Evolutionary conservation across 2,888 invertebrate species (phyloP), one percentile per base, ranked within the genome.

Genomic region (Cartodere bifasciata): DNA sequence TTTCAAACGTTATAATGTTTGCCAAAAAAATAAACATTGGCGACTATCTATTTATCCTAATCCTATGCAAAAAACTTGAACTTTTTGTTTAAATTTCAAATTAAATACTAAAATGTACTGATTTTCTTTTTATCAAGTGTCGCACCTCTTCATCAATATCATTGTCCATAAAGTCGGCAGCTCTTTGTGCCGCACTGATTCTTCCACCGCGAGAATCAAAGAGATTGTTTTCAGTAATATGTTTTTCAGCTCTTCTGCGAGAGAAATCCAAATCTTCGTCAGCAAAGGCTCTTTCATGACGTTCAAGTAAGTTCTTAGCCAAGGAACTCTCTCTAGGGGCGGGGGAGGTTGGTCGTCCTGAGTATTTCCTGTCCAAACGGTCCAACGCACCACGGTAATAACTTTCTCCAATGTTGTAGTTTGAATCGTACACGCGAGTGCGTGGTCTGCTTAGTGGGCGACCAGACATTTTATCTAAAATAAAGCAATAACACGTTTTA

Each of bases 351-450:
- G 67, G 65, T 34, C 68, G 62, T 31, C 64, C 64, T 38, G 65
- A 65, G 50, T 70, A 68, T 59, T 82, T 83, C 42, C 76, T 71
- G 54, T 84, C 82, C 42, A 84, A 60, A 35, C 76, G 69, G 54
- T 83, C 81, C 26, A 84, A 62, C 41, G 82, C 75, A 7, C 81
- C 73, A 45, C 75, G 75, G 65, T 86, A 86, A 56, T 83, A 82
- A 49, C 78, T 80, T 60, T 85, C 80, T 32, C 84, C 84, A 53
- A 81, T 78, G 61, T 80, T 75, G 63, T 83, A 85, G 60, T 85
- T 86, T 58, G 81, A 81, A 52, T 85, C 82, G 56, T 87, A 86
- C 49, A 86, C 77, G 58, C 78, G 78, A 15, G 85, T 85, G 48
- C 84, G 70, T 41, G 80, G 78, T 56, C 80, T 65, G 37, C 56